Percentiles rank a stretch among this genome's conserved stretches.
These are phyloP conservation scores for Xestia ashworthii DNA, from an alignment of 2,888 invertebrate species.

Conservation along the genomic window DNA sequence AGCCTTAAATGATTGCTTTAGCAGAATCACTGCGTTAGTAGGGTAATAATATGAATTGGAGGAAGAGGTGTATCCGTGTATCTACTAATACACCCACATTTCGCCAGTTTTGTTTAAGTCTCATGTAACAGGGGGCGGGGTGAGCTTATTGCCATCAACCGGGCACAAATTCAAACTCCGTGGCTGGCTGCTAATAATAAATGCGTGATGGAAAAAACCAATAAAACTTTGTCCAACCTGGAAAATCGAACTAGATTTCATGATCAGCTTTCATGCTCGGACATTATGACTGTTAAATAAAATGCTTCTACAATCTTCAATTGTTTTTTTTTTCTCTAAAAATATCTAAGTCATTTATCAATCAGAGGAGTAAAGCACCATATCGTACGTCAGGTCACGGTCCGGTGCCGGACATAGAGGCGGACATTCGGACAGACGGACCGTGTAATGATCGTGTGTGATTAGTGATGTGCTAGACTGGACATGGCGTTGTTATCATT, in stretches of 20 bases:
- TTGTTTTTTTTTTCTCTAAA: neutral
- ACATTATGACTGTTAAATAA: neutral
- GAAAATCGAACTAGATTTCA: neutral
- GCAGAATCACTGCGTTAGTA: too few species aligned
- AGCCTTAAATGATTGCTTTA: too few species aligned
- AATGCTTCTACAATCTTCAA: neutral
- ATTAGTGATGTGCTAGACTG: conserved; percentile 59
- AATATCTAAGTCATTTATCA: conserved; percentile 26
- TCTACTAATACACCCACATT: too few species aligned
- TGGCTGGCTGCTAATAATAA: neutral
- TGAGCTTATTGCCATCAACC: neutral
- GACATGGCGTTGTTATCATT: conserved; percentile 30
- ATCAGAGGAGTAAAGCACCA: conserved; percentile 48
- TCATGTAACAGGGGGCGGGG: neutral
- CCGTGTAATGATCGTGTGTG: conserved; percentile 65
- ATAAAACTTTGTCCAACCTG: neutral
- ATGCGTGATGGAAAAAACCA: neutral
- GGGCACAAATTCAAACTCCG: neutral
- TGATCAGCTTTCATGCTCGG: neutral
- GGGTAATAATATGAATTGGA: too few species aligned
- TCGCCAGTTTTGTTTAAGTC: neutral
- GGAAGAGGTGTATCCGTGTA: too few species aligned
- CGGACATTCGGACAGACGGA: conserved; percentile 49
- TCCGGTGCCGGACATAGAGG: conserved; percentile 46
- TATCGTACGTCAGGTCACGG: conserved; percentile 60